Evolutionary conservation across 2,888 invertebrate species (phyloP), one percentile per base, ranked within the genome.

Genomic region (Sminthurides aquaticus): DNA sequence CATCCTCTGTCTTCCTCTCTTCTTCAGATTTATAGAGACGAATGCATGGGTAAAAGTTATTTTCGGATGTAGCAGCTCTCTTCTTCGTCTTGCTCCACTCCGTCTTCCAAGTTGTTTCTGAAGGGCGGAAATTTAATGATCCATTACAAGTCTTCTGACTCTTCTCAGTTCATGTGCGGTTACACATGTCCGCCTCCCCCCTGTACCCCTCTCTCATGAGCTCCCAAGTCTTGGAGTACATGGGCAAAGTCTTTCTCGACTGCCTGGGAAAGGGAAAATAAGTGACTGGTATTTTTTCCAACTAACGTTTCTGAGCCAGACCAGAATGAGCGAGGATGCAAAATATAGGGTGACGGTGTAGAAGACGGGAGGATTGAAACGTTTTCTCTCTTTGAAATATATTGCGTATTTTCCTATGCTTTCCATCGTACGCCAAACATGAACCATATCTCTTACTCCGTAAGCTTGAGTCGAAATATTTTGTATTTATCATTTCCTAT

Each of bases 71-170:
- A n/a, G n/a, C 43, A 5, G 43, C 43, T 34, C 43, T 34, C 43
- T 34, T 15, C 15, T n/a, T n/a, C 43, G 43, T 34, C 15, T 34
- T 15, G 5, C 43, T 34, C 43, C 43, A 34, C 43, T 34, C 15
- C 8, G 43, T 34, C 43, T 34, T 58, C 25, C 57, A 64, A 58
- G 57, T 57, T 58, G 52, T 52, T 52, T 52, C 25, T 29, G 49
- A 27, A 64, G 57, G 58, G 64, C 26, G 58, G 59, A 64, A 64
- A 64, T 59, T 64, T 64, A 64, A 64, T 64, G 64, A 59, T 29
- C 64, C 64, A 29, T 49, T 58, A 64, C 58, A 64, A 64, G 59
- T 64, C 43, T 34, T 34, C 43, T 34, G 43, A 34, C 43, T 34
- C 8, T 34, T 11, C 15, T 34, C 43, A 34, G 43, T 34, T 34